Base-by-base conservation (phyloP, 2,797 vertebrate species). In the Myripristis jacobus region DNA sequence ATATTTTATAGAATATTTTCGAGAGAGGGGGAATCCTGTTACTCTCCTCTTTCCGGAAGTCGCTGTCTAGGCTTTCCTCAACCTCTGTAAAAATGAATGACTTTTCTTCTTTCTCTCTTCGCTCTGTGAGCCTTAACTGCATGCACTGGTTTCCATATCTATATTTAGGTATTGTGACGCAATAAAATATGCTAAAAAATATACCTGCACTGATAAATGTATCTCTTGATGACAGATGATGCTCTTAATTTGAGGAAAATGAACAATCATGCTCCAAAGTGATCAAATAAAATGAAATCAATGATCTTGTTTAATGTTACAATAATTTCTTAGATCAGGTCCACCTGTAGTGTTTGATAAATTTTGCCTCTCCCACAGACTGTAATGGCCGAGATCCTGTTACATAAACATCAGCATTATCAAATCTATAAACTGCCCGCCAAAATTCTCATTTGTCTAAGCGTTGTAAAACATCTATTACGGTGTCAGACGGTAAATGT, bases 1-100 rank as follows among this genome's bases (percentile, higher is more conserved):
- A 91, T 86, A 80, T 91, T 88, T 88, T 57, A 75, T 47, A 12
- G 60, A 73, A 68, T 48, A 80, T 77, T 46, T 64, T 75, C 13
- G 11, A 34, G 70, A 46, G 50, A 66, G 24, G 0, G 47, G 52
- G 54, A 81, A 75, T 72, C 57, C 47, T 77, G 56, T 66, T 44
- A 24, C 52, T 46, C 62, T 21, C 1, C 21, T 69, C 47, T 15
- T 21, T 38, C 21, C 18, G 34, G 25, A 27, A 31, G 25, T n/a
- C 19, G n/a, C 44, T 19, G 18, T 36, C 38, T 56, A 38, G 34
- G 47, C 22, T 58, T 70, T 43, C 31, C 47, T 50, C 22, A 19
- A n/a, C 15, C 16, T 15, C 6, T 34, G 65, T 66, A 19, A 34
- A 57, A 36, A 53, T 41, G 3, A 3, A 52, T 64, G 3, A 8